Conservation (phyloP, 1,140 invertebrate genomes). For the Conus ventricosus region DNA sequence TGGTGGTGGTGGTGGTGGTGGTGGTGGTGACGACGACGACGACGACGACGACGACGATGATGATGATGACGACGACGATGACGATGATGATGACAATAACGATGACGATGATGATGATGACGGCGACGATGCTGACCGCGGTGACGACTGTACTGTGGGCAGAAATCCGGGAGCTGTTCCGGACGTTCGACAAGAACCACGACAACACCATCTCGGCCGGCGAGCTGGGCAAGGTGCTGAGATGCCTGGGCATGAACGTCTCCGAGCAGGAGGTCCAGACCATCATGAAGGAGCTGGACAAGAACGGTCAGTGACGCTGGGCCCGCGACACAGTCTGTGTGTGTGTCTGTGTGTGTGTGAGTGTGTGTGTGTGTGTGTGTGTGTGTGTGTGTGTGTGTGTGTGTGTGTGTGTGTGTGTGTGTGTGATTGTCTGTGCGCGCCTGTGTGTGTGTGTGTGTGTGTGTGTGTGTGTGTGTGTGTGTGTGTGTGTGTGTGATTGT, state of each 20-base stretch:
- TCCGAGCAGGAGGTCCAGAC: conserved; percentile 99
- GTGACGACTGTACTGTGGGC: conserved; percentile 15
- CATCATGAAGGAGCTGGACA: conserved; percentile 99
- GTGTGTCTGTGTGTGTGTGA: background rate
- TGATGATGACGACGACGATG: too few species aligned
- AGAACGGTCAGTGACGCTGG: conserved; percentile 87
- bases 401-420: background rate
- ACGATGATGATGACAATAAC: background rate
- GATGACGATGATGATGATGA: background rate
- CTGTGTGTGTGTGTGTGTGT: background rate
- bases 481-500: conserved; percentile 3
- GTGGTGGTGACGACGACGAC: too few species aligned
- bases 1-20: too few species aligned
- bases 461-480: background rate
- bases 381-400: background rate
- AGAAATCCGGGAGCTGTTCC: conserved; percentile 70
- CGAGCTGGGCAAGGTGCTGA: conserved; percentile 99
- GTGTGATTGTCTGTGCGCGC: too few species aligned
- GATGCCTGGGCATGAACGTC: conserved; percentile 98
- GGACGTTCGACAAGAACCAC: conserved; percentile 81
- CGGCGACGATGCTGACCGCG: background rate
- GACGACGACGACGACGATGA: too few species aligned
- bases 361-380: conserved; percentile 7
- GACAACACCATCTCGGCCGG: conserved; percentile 99
- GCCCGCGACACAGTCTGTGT: background rate